Conservation (phyloP, 92 coral and sea anemone species). For the Palythoa heliodiscus region DNA sequence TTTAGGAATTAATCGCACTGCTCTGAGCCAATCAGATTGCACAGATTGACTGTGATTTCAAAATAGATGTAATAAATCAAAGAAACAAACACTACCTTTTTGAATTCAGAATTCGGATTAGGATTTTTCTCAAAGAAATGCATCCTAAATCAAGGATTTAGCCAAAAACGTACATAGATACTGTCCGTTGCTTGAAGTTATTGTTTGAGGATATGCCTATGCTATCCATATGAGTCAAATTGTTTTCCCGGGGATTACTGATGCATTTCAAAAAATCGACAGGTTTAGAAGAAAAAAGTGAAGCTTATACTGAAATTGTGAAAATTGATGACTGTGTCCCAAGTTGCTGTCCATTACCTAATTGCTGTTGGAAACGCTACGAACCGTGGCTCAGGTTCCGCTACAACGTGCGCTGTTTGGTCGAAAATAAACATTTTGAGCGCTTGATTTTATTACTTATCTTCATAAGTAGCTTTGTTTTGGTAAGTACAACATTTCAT, state of each 20-base stretch:
- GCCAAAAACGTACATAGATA: no score
- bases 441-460: conserved; percentile 15
- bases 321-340: conserved; percentile 33
- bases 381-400: conserved; percentile 11
- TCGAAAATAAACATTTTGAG: conserved; percentile 8
- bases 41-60: no score
- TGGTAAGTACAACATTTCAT: conserved; percentile 10
- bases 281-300: background rate
- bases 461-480: conserved; percentile 15
- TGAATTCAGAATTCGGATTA: no score
- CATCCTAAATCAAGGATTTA: no score
- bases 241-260: background rate
- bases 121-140: no score
- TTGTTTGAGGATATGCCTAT: background rate
- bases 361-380: background rate
- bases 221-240: background rate
- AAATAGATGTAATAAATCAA: no score
- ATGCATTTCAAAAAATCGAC: background rate
- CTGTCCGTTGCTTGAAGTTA: background rate
- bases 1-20: no score
- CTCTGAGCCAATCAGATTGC: no score
- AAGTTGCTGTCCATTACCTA: conserved; percentile 4
- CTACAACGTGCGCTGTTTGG: conserved; percentile 25
- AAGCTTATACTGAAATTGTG: background rate
- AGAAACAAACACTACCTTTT: no score